A percentile compares a stretch with the other conserved stretches of the same genome.
Conservation (phyloP, 2,113 vertebrate genomes). For the Carassius gibelio region DNA sequence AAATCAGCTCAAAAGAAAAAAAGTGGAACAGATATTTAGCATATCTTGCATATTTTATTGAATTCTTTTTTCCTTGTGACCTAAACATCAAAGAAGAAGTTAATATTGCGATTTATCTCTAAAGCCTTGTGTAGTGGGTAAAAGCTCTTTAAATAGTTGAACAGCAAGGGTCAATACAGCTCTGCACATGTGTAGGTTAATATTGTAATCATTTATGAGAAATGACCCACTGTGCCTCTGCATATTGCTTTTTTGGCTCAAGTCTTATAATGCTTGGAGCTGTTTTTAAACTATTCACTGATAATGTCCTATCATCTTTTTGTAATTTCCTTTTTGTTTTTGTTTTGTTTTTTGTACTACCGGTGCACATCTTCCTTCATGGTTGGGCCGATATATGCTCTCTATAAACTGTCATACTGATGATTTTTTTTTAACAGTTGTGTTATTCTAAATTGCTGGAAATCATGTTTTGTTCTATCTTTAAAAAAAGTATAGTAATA, state of each 20-base stretch:
- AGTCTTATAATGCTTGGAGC: conserved; percentile 53
- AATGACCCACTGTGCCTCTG: conserved; percentile 50
- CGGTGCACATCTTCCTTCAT: conserved; percentile 1
- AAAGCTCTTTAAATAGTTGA: conserved; percentile 52
- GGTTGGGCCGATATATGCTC: conserved; percentile 4
- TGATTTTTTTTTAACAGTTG: no score
- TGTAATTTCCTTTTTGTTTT: background rate
- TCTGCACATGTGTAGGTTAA: conserved; percentile 50
- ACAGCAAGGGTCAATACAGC: conserved; percentile 54
- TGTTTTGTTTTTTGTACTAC: conserved; percentile 1
- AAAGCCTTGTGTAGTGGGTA: conserved; percentile 18
- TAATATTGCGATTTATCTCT: conserved; percentile 34
- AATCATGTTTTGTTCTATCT: no score
- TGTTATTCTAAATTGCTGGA: no score
- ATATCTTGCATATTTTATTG: background rate
- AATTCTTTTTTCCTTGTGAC: background rate
- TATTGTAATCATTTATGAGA: conserved; percentile 63
- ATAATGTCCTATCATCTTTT: conserved; percentile 36
- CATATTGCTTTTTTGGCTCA: conserved; percentile 52
- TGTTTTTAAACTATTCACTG: conserved; percentile 59
- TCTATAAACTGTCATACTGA: background rate
- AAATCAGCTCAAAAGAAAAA: background rate
- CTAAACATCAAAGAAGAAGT: background rate
- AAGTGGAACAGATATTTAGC: background rate
- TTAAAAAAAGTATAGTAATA: no score